Evolutionary conservation across 2,113 vertebrate species (phyloP).

Genomic region (Paramisgurnus dabryanus): DNA sequence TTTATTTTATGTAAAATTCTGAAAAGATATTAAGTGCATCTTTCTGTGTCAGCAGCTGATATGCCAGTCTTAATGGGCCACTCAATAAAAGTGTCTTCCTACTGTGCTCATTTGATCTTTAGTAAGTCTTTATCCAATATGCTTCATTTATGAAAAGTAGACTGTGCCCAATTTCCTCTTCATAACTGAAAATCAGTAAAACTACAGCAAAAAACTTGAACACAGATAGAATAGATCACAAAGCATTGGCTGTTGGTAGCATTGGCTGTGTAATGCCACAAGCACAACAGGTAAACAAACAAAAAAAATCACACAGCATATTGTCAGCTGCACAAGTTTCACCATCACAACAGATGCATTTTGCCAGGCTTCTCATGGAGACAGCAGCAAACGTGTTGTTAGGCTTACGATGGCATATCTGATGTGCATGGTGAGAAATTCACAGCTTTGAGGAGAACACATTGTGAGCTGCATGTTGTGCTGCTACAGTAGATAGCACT

Average conservation of each 20-base stretch:
- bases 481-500: background rate
- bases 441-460: background rate
- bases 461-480: constrained; percentile 12
- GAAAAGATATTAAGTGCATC: too few relatives aligned
- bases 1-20: background rate
- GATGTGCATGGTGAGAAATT: constrained; percentile 2
- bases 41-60: background rate
- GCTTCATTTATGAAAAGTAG: background rate
- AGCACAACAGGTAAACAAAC: constrained; percentile 32
- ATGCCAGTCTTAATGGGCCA: background rate
- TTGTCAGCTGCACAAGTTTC: constrained; percentile 5
- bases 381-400: background rate
- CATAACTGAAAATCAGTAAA: constrained; percentile 24
- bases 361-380: background rate
- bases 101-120: background rate
- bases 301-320: constrained; percentile 24
- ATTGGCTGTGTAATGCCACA: background rate
- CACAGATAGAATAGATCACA: background rate
- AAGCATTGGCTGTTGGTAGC: background rate
- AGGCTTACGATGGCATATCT: background rate
- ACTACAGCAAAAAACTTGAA: background rate
- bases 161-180: constrained; percentile 12
- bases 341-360: constrained; percentile 14
- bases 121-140: background rate
- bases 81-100: background rate